A percentile compares a stretch with the other conserved stretches of the same genome.
These are phyloP conservation scores for Drosophila leonis DNA, from an alignment of 2,888 invertebrate genomes.

Conservation along the genomic window DNA sequence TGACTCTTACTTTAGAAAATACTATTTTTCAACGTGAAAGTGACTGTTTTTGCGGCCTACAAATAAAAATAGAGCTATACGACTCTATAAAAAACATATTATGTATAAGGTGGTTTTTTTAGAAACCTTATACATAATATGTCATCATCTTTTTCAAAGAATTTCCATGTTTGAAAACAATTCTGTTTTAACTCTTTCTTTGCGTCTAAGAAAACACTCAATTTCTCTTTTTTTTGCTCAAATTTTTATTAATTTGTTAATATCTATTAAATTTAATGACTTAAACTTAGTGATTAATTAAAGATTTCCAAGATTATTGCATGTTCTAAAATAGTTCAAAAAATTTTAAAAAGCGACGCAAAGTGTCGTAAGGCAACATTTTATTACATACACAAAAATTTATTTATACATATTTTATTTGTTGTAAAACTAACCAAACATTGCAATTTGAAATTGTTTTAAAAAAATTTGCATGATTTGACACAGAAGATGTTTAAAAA, in stretches of 20 bases:
- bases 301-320: constrained; percentile 35
- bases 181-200: too few species aligned
- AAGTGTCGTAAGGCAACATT: constrained; percentile 49
- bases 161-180: too few species aligned
- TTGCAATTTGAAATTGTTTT: constrained; percentile 24
- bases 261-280: constrained; percentile 78
- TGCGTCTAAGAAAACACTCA: too few species aligned
- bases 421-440: constrained; percentile 13
- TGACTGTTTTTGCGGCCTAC: too few species aligned
- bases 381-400: constrained; percentile 26
- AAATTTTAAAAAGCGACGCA: constrained; percentile 10
- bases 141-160: too few species aligned
- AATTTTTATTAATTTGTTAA: constrained; percentile 66
- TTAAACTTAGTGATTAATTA: constrained; percentile 58
- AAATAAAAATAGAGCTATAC: too few species aligned
- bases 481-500: constrained; percentile 32
- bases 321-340: constrained; percentile 6
- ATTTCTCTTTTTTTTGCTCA: constrained; percentile 25
- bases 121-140: too few species aligned
- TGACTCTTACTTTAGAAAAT: not conserved
- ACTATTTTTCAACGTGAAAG: too few species aligned
- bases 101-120: too few species aligned
- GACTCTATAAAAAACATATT: not conserved
- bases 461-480: constrained; percentile 32
- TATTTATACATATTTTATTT: constrained; percentile 15